Evolutionary conservation across 2,888 invertebrate species (phyloP), one percentile per base, ranked within the genome.

Genomic region (Acronicta aceris): DNA sequence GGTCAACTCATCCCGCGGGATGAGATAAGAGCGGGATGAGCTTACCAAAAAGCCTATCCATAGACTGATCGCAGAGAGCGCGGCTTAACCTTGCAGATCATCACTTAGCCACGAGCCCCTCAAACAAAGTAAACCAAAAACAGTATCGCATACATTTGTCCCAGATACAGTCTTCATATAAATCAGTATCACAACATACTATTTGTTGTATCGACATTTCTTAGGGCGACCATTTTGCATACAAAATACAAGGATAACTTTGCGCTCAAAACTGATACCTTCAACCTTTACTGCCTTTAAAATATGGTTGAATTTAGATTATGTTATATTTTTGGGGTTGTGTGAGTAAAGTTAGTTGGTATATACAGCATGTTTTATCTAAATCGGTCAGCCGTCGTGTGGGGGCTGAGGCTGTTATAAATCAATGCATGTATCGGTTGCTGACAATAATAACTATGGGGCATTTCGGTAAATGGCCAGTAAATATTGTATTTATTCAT

Each of bases 381-480:
- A 88, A 89, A 89, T 90, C 89, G 89, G 90, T 89, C 89, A 89
- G 77, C 80, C 88, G 79, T 89, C 90, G 88, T 90, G 90, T 90
- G 90, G 88, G 89, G 89, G 90, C 88, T 81, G 82, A 51, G 65
- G 77, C 68, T 71, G 82, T 79, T 84, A 82, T 89, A 86, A 88
- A 89, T 88, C 87, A 86, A 81, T 81, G 81, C 85, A 84, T 88
- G 83, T 88, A 83, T 84, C 73, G 79, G 88, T 79, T 69, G 65
- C 79, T 74, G 85, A 78, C 83, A 82, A 79, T 80, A 77, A 76
- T 69, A 78, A 71, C 76, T 78, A 72, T 83, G 59, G 60, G 83
- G 71, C 72, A 71, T 82, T 86, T 81, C 46, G 66, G 66, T 77
- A 82, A 81, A 81, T 77, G 76, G 47, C 84, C 58, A 60, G 76